Base-by-base conservation (phyloP, 2,888 invertebrate genomes). In the Drepanosiphum platanoidis region DNA sequence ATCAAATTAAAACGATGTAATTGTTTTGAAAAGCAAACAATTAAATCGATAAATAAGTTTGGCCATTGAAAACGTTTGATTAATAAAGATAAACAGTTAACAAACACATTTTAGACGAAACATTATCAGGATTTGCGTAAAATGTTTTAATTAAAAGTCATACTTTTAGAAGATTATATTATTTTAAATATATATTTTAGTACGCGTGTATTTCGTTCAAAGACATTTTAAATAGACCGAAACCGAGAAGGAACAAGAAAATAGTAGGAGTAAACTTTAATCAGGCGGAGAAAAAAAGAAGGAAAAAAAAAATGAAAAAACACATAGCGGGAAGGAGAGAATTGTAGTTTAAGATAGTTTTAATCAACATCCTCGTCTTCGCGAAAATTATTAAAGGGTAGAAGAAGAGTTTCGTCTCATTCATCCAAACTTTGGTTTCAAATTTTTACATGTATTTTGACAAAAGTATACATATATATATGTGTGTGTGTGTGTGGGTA, bases 341-440 rank as follows among this genome's bases (percentile, higher is more conserved):
- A 11, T 64, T 39, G 36, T 61, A 39, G 61, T 77, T 64, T 77
- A 75, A 36, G 30, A 78, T 78, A 64, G 61, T 78, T 78, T 78
- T 78, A 78, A 78, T 78, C 39, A 78, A 78, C 64, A 78, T 64
- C 39, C 3, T n/a, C 22, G 1, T 30, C 13, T 64, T 64, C 39
- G 9, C 13, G 30, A 64, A 27, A 78, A 42, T 22, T 64, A 42
- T 61, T 39, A 27, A 30, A 1, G 9, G 11, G 34, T 52, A 9
- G 22, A n/a, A 32, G 8, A 36, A 7, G 34, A 22, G n/a, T 18
- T 58, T 36, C 5, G 36, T 36, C 13, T 58, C 52, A 58, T 15
- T 61, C n/a, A 34, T 80, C 34, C 32, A 42, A 79, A 79, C 32
- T 79, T 66, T 46, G 0, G 46, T 32, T 34, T 79, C 66, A 66